Conservation (phyloP, 2,113 vertebrate genomes). For the Chinchilla lanigera region DNA sequence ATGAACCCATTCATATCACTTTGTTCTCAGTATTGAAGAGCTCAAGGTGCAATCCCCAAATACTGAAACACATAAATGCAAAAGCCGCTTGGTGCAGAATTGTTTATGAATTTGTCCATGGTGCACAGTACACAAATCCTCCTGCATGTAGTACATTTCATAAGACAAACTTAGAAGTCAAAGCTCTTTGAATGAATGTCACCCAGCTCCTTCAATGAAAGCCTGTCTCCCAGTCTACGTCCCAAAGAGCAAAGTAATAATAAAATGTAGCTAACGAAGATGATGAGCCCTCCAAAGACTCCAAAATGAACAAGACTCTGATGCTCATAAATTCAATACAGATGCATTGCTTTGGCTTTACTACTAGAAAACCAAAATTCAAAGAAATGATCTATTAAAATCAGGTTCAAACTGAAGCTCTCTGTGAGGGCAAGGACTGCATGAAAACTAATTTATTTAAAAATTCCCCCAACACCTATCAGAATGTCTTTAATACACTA, state of each 20-base stretch:
- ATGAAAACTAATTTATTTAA: neutral
- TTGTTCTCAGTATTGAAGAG: constrained; percentile 5
- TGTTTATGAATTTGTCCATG: neutral
- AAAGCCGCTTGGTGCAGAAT: neutral
- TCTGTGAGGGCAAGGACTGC: neutral
- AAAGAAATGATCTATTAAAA: constrained; percentile 36
- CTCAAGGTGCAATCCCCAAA: neutral
- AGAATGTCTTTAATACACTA: neutral
- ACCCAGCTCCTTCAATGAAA: constrained; percentile 51
- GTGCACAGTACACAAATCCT: neutral
- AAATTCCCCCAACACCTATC: constrained; percentile 5
- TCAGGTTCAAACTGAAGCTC: constrained; percentile 34
- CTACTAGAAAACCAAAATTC: constrained; percentile 50
- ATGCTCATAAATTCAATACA: constrained; percentile 68
- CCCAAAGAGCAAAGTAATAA: constrained; percentile 30
- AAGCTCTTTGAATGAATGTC: constrained; percentile 45
- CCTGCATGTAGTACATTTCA: constrained; percentile 34
- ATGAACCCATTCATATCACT: neutral
- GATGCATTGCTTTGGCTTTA: constrained; percentile 56
- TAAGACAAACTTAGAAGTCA: constrained; percentile 29
- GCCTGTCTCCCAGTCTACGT: neutral
- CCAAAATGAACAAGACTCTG: constrained; percentile 59
- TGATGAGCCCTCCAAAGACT: constrained; percentile 53
- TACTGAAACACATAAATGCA: neutral
- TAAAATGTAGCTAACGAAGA: constrained; percentile 62